These are phyloP conservation scores for Eupithecia inturbata DNA, from an alignment of 2,888 invertebrate species.

Conservation along the genomic window DNA sequence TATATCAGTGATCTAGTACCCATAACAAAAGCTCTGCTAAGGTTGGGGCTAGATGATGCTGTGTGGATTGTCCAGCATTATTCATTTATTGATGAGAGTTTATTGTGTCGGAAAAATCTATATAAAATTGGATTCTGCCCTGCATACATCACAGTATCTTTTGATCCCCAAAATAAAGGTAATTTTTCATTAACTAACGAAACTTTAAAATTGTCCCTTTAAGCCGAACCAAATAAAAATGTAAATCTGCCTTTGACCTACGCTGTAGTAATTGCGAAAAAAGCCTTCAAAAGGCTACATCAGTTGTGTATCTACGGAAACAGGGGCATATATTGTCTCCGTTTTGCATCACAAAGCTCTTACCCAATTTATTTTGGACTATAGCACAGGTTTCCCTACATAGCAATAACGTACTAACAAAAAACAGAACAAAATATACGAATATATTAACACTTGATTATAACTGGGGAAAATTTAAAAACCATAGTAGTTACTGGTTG, in stretches of 20 bases:
- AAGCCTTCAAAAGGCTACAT: conserved; percentile 50
- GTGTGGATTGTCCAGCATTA: too few species aligned
- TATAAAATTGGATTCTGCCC: not conserved
- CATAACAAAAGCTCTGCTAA: too few species aligned
- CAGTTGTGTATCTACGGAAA: conserved; percentile 41
- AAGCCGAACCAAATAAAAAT: conserved; percentile 69
- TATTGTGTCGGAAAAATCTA: not conserved
- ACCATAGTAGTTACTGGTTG: not conserved
- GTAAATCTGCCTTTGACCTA: conserved; percentile 71
- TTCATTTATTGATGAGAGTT: not conserved
- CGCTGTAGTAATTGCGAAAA: conserved; percentile 65
- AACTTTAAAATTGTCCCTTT: conserved; percentile 51
- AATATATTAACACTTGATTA: not conserved
- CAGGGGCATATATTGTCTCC: conserved; percentile 44
- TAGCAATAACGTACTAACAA: not conserved
- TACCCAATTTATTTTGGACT: conserved; percentile 65
- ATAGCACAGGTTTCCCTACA: conserved; percentile 31
- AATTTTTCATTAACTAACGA: conserved; percentile 46
- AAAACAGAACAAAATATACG: not conserved
- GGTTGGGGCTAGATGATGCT: too few species aligned
- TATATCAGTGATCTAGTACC: too few species aligned
- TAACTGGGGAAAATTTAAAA: not conserved
- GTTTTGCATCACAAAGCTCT: conserved; percentile 78
- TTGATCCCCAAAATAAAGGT: not conserved
- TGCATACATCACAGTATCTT: not conserved